These are phyloP conservation scores for Vicugna pacos DNA, from an alignment of 2,113 vertebrate genomes.

Conservation along the genomic window DNA sequence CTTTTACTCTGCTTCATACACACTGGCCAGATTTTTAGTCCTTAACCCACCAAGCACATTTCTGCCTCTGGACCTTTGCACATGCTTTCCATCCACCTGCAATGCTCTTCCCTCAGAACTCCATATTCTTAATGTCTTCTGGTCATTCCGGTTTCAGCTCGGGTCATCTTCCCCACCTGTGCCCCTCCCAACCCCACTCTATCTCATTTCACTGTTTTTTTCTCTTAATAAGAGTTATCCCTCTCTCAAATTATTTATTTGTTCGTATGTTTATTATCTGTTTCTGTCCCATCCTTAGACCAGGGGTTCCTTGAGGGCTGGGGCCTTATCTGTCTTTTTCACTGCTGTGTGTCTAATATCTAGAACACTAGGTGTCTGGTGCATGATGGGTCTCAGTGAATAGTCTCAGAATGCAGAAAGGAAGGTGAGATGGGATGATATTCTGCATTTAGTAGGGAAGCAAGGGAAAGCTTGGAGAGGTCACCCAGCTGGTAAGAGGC, in stretches of 20 bases:
- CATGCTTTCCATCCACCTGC: neutral
- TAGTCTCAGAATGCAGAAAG: neutral
- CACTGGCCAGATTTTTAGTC: neutral
- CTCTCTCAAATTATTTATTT: neutral
- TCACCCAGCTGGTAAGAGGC: neutral
- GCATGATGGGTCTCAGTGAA: neutral
- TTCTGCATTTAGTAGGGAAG: neutral
- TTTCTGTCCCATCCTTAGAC: neutral
- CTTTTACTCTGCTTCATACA: neutral
- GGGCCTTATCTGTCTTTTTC: neutral
- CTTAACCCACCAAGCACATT: neutral
- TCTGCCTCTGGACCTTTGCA: conserved; percentile 8
- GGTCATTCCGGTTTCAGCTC: neutral
- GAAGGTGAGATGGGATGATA: neutral
- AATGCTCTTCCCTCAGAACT: neutral
- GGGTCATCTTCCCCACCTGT: neutral
- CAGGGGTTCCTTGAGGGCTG: neutral
- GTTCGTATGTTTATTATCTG: neutral
- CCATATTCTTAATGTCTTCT: neutral
- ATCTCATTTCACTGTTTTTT: neutral
- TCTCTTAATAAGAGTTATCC: neutral
- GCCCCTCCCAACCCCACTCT: neutral
- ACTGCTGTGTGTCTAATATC: neutral
- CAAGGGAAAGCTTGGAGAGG: neutral
- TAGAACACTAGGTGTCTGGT: neutral